These are phyloP conservation scores for Simalia tracyae DNA, from an alignment of 2,797 vertebrate species.

Conservation along the genomic window DNA sequence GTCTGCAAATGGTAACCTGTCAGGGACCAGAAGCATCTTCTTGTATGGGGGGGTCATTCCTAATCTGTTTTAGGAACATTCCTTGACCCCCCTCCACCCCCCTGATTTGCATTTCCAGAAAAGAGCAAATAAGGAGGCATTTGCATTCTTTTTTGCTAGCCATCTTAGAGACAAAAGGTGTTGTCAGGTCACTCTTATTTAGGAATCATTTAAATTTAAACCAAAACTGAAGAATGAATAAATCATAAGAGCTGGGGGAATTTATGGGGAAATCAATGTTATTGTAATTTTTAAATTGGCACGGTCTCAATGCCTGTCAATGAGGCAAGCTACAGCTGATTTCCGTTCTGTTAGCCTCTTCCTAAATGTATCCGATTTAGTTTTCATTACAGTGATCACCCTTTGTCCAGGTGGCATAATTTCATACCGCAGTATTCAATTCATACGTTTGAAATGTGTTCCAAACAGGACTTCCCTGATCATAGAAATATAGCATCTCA, in stretches of 20 bases:
- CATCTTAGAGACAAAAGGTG: conserved; percentile 69
- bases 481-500: neutral
- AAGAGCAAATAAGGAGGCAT: neutral
- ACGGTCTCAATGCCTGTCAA: conserved; percentile 45
- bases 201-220: conserved; percentile 76
- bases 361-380: neutral
- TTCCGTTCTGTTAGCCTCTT: conserved; percentile 33
- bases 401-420: neutral
- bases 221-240: conserved; percentile 77
- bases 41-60: neutral
- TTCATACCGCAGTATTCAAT: neutral
- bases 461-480: too few relatives aligned
- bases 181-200: conserved; percentile 73
- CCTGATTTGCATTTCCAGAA: neutral
- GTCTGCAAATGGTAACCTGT: too few relatives aligned
- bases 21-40: too few relatives aligned
- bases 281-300: conserved; percentile 72
- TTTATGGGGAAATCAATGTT: conserved; percentile 79
- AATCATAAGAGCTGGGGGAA: conserved; percentile 75
- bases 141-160: conserved; percentile 47
- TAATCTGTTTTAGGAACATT: neutral
- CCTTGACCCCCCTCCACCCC: neutral
- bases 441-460: too few relatives aligned
- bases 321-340: conserved; percentile 36
- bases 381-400: neutral